Evolutionary conservation across 2,113 vertebrate genomes (phyloP), one percentile per base, ranked within the genome.

Genomic region (Petromus typicus): DNA sequence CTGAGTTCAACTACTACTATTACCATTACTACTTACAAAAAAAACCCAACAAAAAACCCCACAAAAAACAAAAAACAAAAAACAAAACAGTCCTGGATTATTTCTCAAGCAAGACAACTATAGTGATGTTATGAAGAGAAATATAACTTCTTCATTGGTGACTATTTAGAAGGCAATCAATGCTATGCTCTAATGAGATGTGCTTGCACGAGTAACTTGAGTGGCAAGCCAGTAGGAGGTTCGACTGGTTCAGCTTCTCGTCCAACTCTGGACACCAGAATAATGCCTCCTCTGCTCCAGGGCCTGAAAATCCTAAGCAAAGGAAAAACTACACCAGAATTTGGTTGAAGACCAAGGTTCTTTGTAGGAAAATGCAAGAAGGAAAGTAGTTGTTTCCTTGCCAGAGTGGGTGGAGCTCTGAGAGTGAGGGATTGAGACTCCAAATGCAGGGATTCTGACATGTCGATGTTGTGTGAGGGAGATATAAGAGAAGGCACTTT

Each of bases 101-200:
- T 94, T 96, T 82, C 34, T 64, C 27, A 93, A 84, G 63, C 54
- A 91, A 54, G 43, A 3, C 34, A 73, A 54, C 64, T 40, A 90
- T 96, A 54, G 63, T 30, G 20, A 17, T 45, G 37, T 69, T 76
- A 84, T 64, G 81, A 64, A 92, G 48, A 81, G 54, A 93, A 80
- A 71, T 30, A 30, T 10, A 30, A 48, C 80, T 89, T 96, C 54
- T 40, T 84, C 14, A n/a, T 73, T 71, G 76, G 23, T 84, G 54
- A 75, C 12, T 32, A 75, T 87, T 93, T 54, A 76, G n/a, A 43
- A 90, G 64, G 78, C 81, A 95, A 90, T 59, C 54, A 80, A 18
- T 63, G 51, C 85, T 95, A n/a, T 92, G 27, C 48, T 94, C 2
- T 61, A 34, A 23, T 84, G 81, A 86, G 43, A 40, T 59, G 43